phyloP scores from a whole-genome alignment of 2,888 invertebrate genomes.

The Colostygia pectinataria region DNA sequence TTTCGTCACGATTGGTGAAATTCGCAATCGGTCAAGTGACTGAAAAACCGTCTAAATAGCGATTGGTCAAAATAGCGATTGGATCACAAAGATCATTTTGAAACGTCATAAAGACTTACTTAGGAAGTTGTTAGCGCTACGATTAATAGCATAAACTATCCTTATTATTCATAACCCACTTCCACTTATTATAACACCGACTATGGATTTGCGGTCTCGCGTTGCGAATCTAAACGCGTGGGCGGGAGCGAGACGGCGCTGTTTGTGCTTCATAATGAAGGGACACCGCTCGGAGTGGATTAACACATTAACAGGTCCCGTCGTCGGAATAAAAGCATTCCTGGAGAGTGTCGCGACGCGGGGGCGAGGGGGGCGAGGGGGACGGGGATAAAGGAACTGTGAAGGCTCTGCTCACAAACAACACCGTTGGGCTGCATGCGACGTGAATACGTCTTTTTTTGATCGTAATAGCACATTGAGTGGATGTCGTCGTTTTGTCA shows the following conservation, averaged over 20 bases:
- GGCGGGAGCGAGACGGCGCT: conserved; percentile 45
- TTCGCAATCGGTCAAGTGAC: too few relatives aligned
- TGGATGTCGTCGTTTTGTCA: too few relatives aligned
- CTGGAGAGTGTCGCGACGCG: conserved; percentile 52
- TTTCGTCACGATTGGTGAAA: too few relatives aligned
- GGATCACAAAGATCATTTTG: too few relatives aligned
- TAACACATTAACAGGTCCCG: conserved; percentile 76
- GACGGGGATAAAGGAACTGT: background rate
- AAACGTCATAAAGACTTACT: too few relatives aligned
- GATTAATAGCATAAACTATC: too few relatives aligned
- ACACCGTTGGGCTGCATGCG: background rate
- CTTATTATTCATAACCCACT: conserved; percentile 35
- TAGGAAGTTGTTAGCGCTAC: too few relatives aligned
- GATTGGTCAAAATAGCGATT: too few relatives aligned
- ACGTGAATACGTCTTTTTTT: conserved; percentile 8
- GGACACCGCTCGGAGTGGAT: conserved; percentile 74
- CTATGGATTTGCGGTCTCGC: conserved; percentile 5
- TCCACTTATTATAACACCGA: conserved; percentile 13
- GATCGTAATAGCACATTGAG: too few relatives aligned
- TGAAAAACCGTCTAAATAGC: too few relatives aligned
- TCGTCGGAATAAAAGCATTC: conserved; percentile 76
- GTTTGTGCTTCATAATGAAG: conserved; percentile 69
- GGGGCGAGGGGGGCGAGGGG: background rate
- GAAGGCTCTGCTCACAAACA: conserved; percentile 7
- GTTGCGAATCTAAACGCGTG: conserved; percentile 17